phyloP scores from a whole-genome alignment of 2,888 invertebrate genomes.

The Phaonia tiefii region DNA sequence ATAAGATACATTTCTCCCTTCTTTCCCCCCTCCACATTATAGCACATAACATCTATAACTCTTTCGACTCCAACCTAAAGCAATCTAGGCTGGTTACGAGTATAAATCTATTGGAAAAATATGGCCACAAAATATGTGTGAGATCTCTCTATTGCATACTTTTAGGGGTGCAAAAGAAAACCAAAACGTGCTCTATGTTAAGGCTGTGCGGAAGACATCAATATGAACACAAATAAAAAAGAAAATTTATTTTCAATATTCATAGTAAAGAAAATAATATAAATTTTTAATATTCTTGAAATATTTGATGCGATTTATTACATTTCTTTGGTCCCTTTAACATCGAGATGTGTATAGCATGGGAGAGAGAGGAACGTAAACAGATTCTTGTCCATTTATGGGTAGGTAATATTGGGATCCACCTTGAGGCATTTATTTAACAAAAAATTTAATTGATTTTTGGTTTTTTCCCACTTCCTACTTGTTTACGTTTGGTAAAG shows the following conservation, averaged over 20 bases:
- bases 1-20: conserved; percentile 44
- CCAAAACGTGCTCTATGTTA: too few species aligned
- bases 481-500: conserved; percentile 20
- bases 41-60: not conserved
- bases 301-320: conserved; percentile 70
- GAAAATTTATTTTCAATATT: too few species aligned
- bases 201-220: too few species aligned
- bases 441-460: conserved; percentile 58
- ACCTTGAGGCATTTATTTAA: conserved; percentile 28
- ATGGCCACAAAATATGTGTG: conserved; percentile 41
- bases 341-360: too few species aligned
- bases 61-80: not conserved
- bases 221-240: too few species aligned
- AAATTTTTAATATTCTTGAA: conserved; percentile 71
- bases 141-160: conserved; percentile 16
- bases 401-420: too few species aligned
- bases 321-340: too few species aligned
- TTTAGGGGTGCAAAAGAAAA: conserved; percentile 13
- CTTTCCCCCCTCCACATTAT: not conserved
- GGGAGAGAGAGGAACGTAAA: too few species aligned
- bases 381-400: too few species aligned
- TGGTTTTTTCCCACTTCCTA: conserved; percentile 33
- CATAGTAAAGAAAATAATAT: conserved; percentile 52
- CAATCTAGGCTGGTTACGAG: not conserved
- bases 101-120: conserved; percentile 31